Evolutionary conservation across 2,797 vertebrate genomes (phyloP).

Genomic region (Danio aesculapii): DNA sequence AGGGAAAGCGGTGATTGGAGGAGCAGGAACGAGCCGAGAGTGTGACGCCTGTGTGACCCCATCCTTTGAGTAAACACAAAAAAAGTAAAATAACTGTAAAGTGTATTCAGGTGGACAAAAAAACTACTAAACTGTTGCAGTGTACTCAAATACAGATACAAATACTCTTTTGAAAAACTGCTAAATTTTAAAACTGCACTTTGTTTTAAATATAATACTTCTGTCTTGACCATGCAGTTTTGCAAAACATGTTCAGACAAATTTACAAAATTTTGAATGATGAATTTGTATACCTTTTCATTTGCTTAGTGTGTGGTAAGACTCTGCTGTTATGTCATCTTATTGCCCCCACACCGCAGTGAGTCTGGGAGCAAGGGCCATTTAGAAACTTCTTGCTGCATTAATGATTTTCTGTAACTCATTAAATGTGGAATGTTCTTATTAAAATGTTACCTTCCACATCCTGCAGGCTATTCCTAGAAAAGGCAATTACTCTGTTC

Average conservation of each 20-base stretch:
- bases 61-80: not conserved
- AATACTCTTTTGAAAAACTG: too few relatives aligned
- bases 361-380: too few relatives aligned
- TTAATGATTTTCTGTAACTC: not conserved
- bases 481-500: not conserved
- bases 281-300: too few relatives aligned
- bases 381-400: too few relatives aligned
- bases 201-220: too few relatives aligned
- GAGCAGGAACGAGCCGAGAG: too few relatives aligned
- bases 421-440: not conserved
- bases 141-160: not conserved
- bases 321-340: too few relatives aligned
- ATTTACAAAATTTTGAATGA: not conserved
- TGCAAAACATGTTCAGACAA: not conserved
- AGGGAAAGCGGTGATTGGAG: too few relatives aligned
- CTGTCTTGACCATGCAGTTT: not conserved
- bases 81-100: not conserved
- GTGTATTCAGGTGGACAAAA: not conserved
- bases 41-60: not conserved
- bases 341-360: too few relatives aligned
- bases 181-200: too few relatives aligned
- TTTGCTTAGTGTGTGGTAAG: too few relatives aligned
- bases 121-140: too few relatives aligned
- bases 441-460: not conserved
- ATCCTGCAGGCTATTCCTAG: not conserved